Base-by-base conservation (phyloP, 2,888 invertebrate genomes). In the Nomada fabriciana region DNA sequence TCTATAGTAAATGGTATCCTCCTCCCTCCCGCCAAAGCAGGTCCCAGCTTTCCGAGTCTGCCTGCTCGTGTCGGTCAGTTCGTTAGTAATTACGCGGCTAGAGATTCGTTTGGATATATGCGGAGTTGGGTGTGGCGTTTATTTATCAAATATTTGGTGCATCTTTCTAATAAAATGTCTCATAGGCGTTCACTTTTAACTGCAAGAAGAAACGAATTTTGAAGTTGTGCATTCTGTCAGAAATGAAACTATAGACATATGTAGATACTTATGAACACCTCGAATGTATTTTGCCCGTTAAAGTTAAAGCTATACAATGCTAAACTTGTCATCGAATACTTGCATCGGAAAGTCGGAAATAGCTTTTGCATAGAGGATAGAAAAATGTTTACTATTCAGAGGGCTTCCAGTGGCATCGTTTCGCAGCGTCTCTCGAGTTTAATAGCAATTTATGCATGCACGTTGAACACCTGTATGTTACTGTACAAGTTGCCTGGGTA, bases 41-140 rank as follows among this genome's bases (percentile, higher is more conserved):
- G 76, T 59, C 83, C 83, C 73, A 82, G 71, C 77, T 72, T 73
- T 55, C 61, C 61, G 20, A 82, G 81, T 63, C 72, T 70, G 57
- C 20, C 20, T 36, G 72, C 63, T 76, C 57, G 76, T 70, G 67
- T 81, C 47, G 67, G 78, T 63, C 71, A 74, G 82, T 82, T 61
- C 55, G 81, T 73, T 70, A 72, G 83, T 78, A 71, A 73, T 74
- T 82, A 79, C 73, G 70, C 73, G 57, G 67, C 36, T 52, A 60
- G 65, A 67, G 52, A 79, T 67, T 60, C 67, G 80, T 79, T 71
- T 36, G 50, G 50, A 47, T 73, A 50, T 73, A 20, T 20, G 59
- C 43, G 43, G 29, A 15, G 42, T 15, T 85, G 77, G 83, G 85
- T 83, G 86, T 83, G 80, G 84, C 80, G 65, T 74, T 75, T 74